phyloP scores from a whole-genome alignment of 2,888 invertebrate species.

The Phaedon cochleariae region DNA sequence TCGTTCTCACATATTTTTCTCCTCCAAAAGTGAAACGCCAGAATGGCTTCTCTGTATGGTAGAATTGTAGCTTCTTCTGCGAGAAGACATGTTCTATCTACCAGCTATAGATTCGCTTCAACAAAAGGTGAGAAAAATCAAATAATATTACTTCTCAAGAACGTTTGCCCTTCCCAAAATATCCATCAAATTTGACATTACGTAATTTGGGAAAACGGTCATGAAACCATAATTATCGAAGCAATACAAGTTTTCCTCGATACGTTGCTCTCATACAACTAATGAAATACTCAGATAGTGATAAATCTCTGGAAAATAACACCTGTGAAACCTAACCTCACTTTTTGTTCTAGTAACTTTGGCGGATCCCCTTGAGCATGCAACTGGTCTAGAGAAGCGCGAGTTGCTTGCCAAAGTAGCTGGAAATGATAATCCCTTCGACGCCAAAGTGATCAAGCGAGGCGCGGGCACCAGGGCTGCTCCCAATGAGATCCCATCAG shows the following conservation, averaged over 20 bases:
- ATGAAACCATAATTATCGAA: background rate
- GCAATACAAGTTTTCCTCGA: background rate
- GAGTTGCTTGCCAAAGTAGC: constrained; percentile 86
- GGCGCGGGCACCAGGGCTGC: constrained; percentile 80
- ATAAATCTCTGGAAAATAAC: background rate
- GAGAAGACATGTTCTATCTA: constrained; percentile 70
- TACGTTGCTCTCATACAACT: background rate
- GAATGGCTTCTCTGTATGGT: constrained; percentile 82
- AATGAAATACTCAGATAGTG: background rate
- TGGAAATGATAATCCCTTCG: constrained; percentile 89
- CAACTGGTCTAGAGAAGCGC: constrained; percentile 91
- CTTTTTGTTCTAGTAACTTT: constrained; percentile 67
- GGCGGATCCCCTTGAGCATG: constrained; percentile 91
- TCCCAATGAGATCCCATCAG: constrained; percentile 91
- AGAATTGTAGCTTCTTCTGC: constrained; percentile 73
- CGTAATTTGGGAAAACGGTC: constrained; percentile 50
- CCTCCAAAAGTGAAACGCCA: constrained; percentile 43
- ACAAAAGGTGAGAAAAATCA: constrained; percentile 69
- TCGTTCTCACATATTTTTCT: constrained; percentile 5
- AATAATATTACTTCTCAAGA: constrained; percentile 9
- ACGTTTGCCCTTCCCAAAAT: constrained; percentile 66
- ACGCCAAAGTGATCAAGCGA: constrained; percentile 83
- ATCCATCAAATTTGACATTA: constrained; percentile 56
- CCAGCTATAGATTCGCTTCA: constrained; percentile 68
- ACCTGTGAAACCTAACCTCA: constrained; percentile 9